Percentiles rank a stretch among this genome's conserved stretches.
Conservation (phyloP, 2,888 invertebrate species). For the Nomada lathburiana region DNA sequence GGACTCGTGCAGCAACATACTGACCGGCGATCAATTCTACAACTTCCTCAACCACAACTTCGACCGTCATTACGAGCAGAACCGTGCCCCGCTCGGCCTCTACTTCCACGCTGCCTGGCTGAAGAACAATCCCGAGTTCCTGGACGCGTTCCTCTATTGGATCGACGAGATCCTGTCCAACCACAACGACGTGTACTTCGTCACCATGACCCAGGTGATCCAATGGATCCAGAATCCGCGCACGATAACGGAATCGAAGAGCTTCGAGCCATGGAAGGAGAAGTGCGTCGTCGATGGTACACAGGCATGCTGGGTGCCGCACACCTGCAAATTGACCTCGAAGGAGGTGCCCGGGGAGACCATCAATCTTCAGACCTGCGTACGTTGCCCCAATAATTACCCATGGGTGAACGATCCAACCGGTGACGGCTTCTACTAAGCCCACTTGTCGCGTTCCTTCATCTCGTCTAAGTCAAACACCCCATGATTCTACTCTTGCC, state of each 20-base stretch:
- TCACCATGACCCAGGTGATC: slow-evolving; percentile 98
- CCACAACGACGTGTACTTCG: slow-evolving; percentile 96
- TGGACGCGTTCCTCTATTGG: slow-evolving; percentile 97
- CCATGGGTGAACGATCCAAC: slow-evolving; percentile 97
- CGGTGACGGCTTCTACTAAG: slow-evolving; percentile 95
- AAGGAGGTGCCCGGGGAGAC: slow-evolving; percentile 98
- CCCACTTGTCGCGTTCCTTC: slow-evolving; percentile 48
- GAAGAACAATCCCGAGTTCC: slow-evolving; percentile 95
- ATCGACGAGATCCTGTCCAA: slow-evolving; percentile 94
- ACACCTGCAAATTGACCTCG: slow-evolving; percentile 95
- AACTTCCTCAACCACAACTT: slow-evolving; percentile 97
- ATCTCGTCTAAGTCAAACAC: slow-evolving; percentile 68
- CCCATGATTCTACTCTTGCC: slow-evolving; percentile 36
- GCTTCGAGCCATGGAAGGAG: slow-evolving; percentile 97
- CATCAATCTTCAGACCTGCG: slow-evolving; percentile 96
- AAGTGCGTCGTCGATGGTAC: slow-evolving; percentile 95
- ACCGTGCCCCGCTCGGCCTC: slow-evolving; percentile 94
- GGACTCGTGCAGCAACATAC: slow-evolving; percentile 96
- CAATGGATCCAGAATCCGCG: slow-evolving; percentile 98
- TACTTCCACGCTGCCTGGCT: slow-evolving; percentile 98
- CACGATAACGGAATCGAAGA: slow-evolving; percentile 93
- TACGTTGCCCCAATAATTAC: slow-evolving; percentile 97
- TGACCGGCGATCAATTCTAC: slow-evolving; percentile 96
- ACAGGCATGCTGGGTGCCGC: slow-evolving; percentile 94
- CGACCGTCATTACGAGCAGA: slow-evolving; percentile 95